A percentile compares a stretch with the other conserved stretches of the same genome.
These are phyloP conservation scores for Emys orbicularis DNA, from an alignment of 2,797 vertebrate species.

Conservation along the genomic window DNA sequence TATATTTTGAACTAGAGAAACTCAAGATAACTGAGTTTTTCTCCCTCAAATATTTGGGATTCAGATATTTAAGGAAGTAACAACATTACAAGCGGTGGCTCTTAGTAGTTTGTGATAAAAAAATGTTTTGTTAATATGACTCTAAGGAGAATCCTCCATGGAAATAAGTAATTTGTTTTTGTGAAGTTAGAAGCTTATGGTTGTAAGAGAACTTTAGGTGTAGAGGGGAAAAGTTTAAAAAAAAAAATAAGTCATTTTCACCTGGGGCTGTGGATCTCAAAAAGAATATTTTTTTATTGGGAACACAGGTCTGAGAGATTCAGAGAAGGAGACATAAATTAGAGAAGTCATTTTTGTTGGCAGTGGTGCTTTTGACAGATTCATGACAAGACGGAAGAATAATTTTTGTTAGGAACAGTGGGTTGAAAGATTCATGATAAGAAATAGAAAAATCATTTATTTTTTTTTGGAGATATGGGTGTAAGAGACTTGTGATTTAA, in stretches of 20 bases:
- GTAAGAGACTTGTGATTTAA: conserved; percentile 51
- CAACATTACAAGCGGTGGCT: not conserved
- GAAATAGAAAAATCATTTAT: conserved; percentile 72
- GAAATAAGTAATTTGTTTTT: not conserved
- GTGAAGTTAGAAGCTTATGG: not conserved
- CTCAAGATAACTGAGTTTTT: not conserved
- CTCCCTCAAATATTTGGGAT: not conserved
- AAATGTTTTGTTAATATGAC: not conserved
- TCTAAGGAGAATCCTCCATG: not conserved
- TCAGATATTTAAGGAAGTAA: not conserved
- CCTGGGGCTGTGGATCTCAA: not conserved
- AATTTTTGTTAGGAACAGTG: conserved; percentile 71
- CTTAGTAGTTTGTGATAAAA: not conserved
- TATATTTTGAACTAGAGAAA: not conserved
- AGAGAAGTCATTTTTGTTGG: conserved; percentile 70
- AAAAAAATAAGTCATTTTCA: not conserved
- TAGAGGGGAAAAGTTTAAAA: not conserved
- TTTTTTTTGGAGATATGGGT: conserved; percentile 42
- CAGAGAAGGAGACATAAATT: conserved; percentile 68
- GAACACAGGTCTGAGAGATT: conserved; percentile 39
- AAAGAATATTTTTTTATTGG: not conserved
- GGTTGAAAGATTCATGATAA: conserved; percentile 72
- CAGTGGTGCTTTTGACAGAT: conserved; percentile 70
- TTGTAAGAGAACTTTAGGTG: not conserved
- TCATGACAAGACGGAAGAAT: conserved; percentile 73